Conservation (phyloP, 92 coral and sea anemone genomes). For the Blastomussa wellsi region DNA sequence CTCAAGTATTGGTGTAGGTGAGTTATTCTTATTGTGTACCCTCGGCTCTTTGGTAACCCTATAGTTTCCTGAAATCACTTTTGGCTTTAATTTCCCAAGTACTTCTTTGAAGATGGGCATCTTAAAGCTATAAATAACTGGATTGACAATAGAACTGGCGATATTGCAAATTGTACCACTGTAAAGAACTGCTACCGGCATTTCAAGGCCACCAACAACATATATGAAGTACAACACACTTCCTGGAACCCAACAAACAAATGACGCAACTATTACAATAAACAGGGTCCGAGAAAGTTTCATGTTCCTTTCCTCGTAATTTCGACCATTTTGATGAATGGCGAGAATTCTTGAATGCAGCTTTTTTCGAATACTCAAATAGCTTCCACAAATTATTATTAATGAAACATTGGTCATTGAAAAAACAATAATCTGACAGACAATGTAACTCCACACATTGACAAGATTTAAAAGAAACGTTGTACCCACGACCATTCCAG, state of each 20-base stretch:
- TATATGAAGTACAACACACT: not conserved
- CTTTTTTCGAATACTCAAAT: constrained; percentile 9
- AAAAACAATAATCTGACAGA: not conserved
- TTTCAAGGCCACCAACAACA: not conserved
- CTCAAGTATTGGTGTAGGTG: not conserved
- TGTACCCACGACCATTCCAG: not conserved
- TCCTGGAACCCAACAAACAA: constrained; percentile 24
- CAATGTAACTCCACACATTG: not conserved
- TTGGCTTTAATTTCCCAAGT: not conserved
- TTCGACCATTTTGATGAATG: not conserved
- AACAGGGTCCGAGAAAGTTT: constrained; percentile 22
- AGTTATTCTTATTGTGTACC: not conserved
- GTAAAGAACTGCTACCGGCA: not conserved
- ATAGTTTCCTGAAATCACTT: not conserved
- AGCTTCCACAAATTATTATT: not conserved
- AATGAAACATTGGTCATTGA: not conserved
- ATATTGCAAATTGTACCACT: not conserved
- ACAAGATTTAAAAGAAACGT: not conserved
- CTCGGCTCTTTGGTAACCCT: not conserved
- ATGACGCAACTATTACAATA: constrained; percentile 9
- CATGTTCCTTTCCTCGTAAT: constrained; percentile 4
- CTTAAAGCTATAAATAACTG: constrained; percentile 15
- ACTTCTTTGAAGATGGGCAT: constrained; percentile 19
- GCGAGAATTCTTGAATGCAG: not conserved
- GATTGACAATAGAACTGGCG: constrained; percentile 20